phyloP scores from a whole-genome alignment of 2,113 vertebrate genomes.

The Oriolus oriolus region DNA sequence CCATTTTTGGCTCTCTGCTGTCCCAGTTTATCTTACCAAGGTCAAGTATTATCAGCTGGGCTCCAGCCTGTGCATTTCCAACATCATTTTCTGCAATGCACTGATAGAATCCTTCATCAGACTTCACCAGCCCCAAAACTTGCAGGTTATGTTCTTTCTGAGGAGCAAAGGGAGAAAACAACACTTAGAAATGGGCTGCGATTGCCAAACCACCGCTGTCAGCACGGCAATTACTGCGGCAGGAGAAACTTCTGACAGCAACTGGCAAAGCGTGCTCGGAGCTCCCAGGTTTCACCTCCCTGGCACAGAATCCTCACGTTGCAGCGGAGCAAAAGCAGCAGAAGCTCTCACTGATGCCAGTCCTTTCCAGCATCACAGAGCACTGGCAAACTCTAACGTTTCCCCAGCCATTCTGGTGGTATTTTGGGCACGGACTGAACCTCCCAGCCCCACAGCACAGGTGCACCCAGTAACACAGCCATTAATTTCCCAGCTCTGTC shows the following conservation, averaged over 20 bases:
- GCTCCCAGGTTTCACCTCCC: background rate
- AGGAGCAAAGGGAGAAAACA: background rate
- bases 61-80: slow-evolving; percentile 90
- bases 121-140: slow-evolving; percentile 94
- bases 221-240: accelerated
- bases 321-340: background rate
- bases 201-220: background rate
- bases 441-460: background rate
- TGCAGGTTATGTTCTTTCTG: slow-evolving; percentile 98
- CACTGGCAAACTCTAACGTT: background rate
- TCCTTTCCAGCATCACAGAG: background rate
- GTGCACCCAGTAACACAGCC: background rate
- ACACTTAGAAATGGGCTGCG: background rate
- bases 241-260: background rate
- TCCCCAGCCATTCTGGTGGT: background rate
- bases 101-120: slow-evolving; percentile 98
- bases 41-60: slow-evolving; percentile 94
- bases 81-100: slow-evolving; percentile 95
- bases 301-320: background rate
- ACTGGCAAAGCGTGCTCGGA: background rate
- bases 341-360: background rate
- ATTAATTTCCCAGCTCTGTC: background rate
- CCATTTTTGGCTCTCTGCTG: background rate
- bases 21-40: slow-evolving; percentile 80
- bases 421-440: background rate